phyloP scores from a whole-genome alignment of 2,888 invertebrate genomes.

The Ormyrus rosae region DNA sequence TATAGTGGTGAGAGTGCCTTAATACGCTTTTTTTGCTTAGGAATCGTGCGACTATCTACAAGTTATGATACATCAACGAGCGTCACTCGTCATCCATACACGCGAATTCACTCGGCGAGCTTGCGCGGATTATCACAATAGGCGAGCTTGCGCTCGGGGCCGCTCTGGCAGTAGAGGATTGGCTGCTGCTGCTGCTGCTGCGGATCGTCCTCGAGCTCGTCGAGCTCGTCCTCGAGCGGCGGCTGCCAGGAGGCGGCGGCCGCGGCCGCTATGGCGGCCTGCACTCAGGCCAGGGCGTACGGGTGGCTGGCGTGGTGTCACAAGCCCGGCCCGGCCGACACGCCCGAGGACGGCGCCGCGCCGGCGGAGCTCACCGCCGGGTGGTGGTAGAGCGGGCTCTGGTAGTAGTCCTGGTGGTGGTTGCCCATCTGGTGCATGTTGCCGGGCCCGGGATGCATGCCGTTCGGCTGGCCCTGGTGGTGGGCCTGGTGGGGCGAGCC shows the following conservation, averaged over 20 bases:
- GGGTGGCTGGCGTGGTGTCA: constrained; percentile 82
- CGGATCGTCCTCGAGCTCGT: constrained; percentile 56
- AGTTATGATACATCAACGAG: constrained; percentile 67
- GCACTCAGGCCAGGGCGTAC: constrained; percentile 90
- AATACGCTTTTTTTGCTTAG: constrained; percentile 61
- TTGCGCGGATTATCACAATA: constrained; percentile 53
- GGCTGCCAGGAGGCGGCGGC: constrained; percentile 33
- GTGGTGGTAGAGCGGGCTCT: constrained; percentile 85
- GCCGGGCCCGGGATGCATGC: constrained; percentile 70
- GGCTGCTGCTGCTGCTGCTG: constrained; percentile 25
- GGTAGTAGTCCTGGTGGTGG: constrained; percentile 82
- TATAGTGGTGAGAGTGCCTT: constrained; percentile 69
- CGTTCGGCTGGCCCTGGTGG: constrained; percentile 39
- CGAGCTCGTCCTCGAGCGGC: constrained; percentile 62
- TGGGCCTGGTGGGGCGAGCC: constrained; percentile 27
- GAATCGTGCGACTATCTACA: constrained; percentile 72
- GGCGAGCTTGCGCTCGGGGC: constrained; percentile 39
- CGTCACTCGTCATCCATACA: no score
- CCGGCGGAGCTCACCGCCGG: constrained; percentile 61
- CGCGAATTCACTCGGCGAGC: neutral
- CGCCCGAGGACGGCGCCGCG: constrained; percentile 61
- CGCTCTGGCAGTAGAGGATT: neutral
- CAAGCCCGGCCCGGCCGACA: constrained; percentile 84
- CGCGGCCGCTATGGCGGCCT: constrained; percentile 62
- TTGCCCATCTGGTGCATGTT: constrained; percentile 80